Conservation (phyloP, 2,113 vertebrate species). For the Aegypius monachus region DNA sequence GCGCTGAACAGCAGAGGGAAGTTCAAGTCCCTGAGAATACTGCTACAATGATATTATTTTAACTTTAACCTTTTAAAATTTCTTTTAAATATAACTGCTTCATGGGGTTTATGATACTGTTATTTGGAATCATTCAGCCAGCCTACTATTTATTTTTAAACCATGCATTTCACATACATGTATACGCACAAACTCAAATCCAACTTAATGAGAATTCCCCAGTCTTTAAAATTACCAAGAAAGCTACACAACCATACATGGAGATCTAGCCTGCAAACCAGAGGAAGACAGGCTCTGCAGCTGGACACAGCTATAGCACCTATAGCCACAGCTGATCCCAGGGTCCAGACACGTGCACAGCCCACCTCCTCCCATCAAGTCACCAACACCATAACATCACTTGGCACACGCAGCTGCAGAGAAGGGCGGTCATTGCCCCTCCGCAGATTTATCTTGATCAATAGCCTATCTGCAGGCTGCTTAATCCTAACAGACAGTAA, state of each 20-base stretch:
- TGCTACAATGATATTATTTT: background rate
- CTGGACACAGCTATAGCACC: background rate
- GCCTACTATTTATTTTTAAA: constrained; percentile 5
- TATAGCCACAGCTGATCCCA: background rate
- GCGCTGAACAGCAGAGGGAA: background rate
- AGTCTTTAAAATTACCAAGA: background rate
- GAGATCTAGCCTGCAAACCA: background rate
- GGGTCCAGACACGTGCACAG: accelerated
- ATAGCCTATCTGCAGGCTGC: background rate
- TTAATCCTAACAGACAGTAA: background rate
- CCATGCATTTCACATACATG: background rate
- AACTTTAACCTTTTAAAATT: background rate
- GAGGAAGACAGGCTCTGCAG: background rate
- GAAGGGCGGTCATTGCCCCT: background rate
- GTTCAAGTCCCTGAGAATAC: background rate
- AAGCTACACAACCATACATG: background rate
- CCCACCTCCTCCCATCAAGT: background rate
- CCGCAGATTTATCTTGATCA: background rate
- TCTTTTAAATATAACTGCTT: background rate
- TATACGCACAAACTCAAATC: background rate
- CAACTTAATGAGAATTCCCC: background rate
- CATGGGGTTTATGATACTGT: background rate
- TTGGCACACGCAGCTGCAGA: background rate
- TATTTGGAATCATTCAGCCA: background rate
- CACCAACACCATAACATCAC: background rate